Base-by-base conservation (phyloP, 2,888 invertebrate genomes). In the Diplolepis rosae region DNA sequence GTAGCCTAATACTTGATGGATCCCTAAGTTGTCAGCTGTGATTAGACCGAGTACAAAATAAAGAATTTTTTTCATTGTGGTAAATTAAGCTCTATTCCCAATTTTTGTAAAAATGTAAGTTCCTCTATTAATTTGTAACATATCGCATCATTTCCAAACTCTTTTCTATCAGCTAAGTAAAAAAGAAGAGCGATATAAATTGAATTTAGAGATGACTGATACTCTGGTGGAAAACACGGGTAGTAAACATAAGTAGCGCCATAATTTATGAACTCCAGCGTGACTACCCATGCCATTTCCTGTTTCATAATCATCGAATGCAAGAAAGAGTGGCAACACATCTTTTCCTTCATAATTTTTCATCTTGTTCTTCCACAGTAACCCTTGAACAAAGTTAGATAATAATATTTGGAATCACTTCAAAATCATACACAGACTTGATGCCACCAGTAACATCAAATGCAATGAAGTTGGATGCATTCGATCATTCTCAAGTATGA, bases 31-130 rank as follows among this genome's bases (percentile, higher is more conserved):
- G 22, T 66, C 76, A 0, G 73, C 77, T 7, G 73, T 22, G 2
- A 79, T 56, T 11, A 73, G 65, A 1, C 70, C 74, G 22, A 77
- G 54, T 45, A 66, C 39, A 69, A 78, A 78, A 75, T 48, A 76
- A 7, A 77, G 2, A 18, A 50, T 65, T 30, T 5, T 15, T 69
- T 39, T 2, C 66, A 65, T 28, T 56, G 13, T 0, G 72, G 35
- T 1, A 69, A 6, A 7, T 56, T 15, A 7, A 77, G 27, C 15
- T 54, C 51, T 6, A 80, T 74, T 32, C 75, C 78, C 30, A 69
- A 27, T 39, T 45, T 18, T 66, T 70, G 65, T 51, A 76, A 65
- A 68, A 65, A 73, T 28, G 66, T 66, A 4, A 78, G 32, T 69
- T 79, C 77, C 5, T 50, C 24, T 13, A 51, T n/a, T 24, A 51